phyloP scores from a whole-genome alignment of 2,888 invertebrate genomes.

The Entomobrya proxima region DNA sequence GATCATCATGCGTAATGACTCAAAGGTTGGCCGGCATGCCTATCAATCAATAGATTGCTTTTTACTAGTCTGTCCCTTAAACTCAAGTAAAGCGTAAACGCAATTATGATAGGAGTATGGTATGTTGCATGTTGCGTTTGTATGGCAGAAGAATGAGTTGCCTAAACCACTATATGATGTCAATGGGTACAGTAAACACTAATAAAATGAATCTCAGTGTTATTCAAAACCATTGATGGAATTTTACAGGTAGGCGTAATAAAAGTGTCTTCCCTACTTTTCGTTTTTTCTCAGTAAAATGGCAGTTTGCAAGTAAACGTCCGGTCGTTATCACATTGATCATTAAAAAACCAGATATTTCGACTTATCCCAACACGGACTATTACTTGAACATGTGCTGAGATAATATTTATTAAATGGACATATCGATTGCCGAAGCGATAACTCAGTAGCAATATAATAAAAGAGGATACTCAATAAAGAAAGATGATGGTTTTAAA shows the following conservation, averaged over 20 bases:
- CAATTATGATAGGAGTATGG: conserved; percentile 1
- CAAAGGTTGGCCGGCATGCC: conserved; percentile 50
- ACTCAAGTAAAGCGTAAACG: not conserved
- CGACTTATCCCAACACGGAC: too few species aligned
- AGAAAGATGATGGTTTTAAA: conserved; percentile 21
- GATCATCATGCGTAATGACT: conserved; percentile 51
- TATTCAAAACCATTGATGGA: too few species aligned
- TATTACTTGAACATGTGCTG: too few species aligned
- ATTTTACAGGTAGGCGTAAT: too few species aligned
- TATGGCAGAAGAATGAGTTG: not conserved
- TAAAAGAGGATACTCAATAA: not conserved
- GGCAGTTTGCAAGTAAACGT: too few species aligned
- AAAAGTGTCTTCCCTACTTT: too few species aligned
- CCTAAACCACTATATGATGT: too few species aligned
- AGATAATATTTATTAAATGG: conserved; percentile 8
- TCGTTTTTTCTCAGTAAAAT: too few species aligned
- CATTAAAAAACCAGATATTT: too few species aligned
- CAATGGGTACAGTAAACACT: too few species aligned
- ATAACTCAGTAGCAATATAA: conserved; percentile 16
- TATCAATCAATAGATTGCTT: conserved; percentile 27
- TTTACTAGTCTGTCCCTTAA: conserved; percentile 32
- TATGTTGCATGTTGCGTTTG: not conserved
- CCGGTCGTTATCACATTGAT: too few species aligned
- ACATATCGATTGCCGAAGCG: conserved; percentile 29
- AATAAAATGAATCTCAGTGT: too few species aligned